phyloP scores from a whole-genome alignment of 2,113 vertebrate species.

The Amphiprion percula region DNA sequence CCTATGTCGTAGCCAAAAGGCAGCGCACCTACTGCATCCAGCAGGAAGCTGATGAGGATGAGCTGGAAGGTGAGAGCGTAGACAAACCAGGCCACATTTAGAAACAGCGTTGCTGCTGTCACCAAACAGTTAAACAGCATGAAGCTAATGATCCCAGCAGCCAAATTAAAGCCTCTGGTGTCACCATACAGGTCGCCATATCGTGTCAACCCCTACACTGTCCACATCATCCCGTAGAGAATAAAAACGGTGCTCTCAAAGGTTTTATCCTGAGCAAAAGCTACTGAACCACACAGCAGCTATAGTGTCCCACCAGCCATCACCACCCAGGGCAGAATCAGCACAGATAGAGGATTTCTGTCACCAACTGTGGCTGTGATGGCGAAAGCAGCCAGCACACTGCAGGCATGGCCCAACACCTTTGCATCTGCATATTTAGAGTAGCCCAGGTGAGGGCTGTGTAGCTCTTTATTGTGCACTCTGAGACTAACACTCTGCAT shows the following conservation, averaged over 20 bases:
- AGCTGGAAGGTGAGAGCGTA: conserved; percentile 88
- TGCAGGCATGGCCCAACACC: conserved; percentile 87
- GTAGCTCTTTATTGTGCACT: conserved; percentile 77
- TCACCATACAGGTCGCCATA: conserved; percentile 83
- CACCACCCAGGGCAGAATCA: conserved; percentile 89
- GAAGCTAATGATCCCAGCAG: conserved; percentile 87
- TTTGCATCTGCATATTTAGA: conserved; percentile 91
- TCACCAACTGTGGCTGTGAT: conserved; percentile 78
- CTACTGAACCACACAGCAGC: conserved; percentile 85
- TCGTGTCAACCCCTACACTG: conserved; percentile 89
- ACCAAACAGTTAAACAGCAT: conserved; percentile 89
- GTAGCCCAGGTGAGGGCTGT: conserved; percentile 87
- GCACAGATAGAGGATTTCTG: conserved; percentile 76
- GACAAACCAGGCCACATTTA: conserved; percentile 86
- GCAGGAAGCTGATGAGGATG: conserved; percentile 88
- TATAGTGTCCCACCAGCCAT: conserved; percentile 88
- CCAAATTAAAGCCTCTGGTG: conserved; percentile 84
- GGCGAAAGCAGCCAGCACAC: conserved; percentile 90
- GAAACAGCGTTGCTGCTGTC: conserved; percentile 84
- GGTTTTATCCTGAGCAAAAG: conserved; percentile 91
- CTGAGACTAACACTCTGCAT: conserved; percentile 79
- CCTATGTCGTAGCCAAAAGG: conserved; percentile 88
- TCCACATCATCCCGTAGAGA: conserved; percentile 89
- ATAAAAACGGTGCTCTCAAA: conserved; percentile 91
- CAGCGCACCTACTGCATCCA: conserved; percentile 84